These are phyloP conservation scores for Rhinichthys osculus DNA, from an alignment of 2,797 vertebrate species.

Conservation along the genomic window DNA sequence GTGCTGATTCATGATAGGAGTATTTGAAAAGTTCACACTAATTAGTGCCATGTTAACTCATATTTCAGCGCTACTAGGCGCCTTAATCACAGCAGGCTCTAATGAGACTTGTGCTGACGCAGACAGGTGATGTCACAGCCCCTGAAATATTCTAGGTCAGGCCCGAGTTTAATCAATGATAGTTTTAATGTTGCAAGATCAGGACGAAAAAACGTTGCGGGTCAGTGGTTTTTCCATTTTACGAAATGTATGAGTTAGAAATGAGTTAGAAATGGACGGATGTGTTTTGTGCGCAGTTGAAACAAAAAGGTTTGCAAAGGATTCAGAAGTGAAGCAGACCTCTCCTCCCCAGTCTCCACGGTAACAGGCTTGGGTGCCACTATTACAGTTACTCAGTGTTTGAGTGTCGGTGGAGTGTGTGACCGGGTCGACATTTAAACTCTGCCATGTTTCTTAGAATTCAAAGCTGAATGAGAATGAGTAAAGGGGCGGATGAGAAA, in stretches of 20 bases:
- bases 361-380: slow-evolving; percentile 49
- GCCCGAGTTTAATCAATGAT: slow-evolving; percentile 17
- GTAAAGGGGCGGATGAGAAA: background rate
- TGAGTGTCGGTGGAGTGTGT: slow-evolving; percentile 39
- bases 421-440: slow-evolving; percentile 51
- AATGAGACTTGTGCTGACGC: slow-evolving; percentile 38
- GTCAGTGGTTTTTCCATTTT: slow-evolving; percentile 48
- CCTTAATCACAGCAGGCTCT: slow-evolving; percentile 30
- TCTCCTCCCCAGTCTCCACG: slow-evolving; percentile 55
- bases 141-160: slow-evolving; percentile 41
- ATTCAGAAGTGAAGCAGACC: slow-evolving; percentile 35
- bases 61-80: slow-evolving; percentile 49
- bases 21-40: slow-evolving; percentile 63
- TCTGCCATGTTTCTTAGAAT: slow-evolving; percentile 20
- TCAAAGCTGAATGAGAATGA: slow-evolving; percentile 18
- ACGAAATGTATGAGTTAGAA: background rate
- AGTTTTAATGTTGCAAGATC: slow-evolving; percentile 35
- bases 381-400: slow-evolving; percentile 33
- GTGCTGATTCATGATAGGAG: slow-evolving; percentile 69
- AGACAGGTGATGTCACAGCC: slow-evolving; percentile 34
- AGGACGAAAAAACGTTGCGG: background rate
- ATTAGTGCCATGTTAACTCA: slow-evolving; percentile 60
- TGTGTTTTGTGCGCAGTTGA: slow-evolving; percentile 7
- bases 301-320: slow-evolving; percentile 27
- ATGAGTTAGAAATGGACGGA: background rate